Conservation (phyloP, 1,140 invertebrate genomes). For the Drosophila nebulosa region DNA sequence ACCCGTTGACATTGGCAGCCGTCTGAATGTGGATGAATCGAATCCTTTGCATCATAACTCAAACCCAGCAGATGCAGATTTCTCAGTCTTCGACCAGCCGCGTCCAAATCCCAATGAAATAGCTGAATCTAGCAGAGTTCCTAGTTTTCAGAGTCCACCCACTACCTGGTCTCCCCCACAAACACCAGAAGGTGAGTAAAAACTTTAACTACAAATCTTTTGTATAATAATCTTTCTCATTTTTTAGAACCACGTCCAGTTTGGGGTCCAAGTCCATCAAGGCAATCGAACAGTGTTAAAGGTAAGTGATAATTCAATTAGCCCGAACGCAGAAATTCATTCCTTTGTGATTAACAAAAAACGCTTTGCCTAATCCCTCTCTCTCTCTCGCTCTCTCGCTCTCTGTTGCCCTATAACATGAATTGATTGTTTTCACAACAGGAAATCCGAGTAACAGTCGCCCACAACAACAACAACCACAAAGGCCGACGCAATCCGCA, state of each 20-base stretch:
- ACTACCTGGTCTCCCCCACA: background rate
- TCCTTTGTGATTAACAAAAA: constrained; percentile 20
- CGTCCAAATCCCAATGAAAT: constrained; percentile 6
- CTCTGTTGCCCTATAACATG: constrained; percentile 13
- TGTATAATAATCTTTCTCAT: too few species aligned
- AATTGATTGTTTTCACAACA: constrained; percentile 21
- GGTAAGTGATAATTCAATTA: constrained; percentile 1
- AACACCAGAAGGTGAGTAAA: background rate
- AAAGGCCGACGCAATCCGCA: too few species aligned
- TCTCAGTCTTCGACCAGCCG: constrained; percentile 17
- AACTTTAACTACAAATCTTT: too few species aligned
- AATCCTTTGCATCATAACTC: constrained; percentile 38
- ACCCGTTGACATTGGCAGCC: background rate
- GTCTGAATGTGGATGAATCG: constrained; percentile 4
- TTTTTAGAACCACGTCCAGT: background rate
- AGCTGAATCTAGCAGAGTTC: background rate
- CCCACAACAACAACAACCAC: background rate
- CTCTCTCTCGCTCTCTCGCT: constrained; percentile 9
- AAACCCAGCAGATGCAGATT: constrained; percentile 42
- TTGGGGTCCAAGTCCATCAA: background rate
- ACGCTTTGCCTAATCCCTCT: constrained; percentile 13
- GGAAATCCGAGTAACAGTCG: background rate
- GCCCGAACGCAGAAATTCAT: background rate
- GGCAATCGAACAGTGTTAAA: background rate
- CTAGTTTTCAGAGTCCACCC: too few species aligned